Evolutionary conservation across 2,113 vertebrate species (phyloP).

Genomic region (Pelodiscus sinensis): DNA sequence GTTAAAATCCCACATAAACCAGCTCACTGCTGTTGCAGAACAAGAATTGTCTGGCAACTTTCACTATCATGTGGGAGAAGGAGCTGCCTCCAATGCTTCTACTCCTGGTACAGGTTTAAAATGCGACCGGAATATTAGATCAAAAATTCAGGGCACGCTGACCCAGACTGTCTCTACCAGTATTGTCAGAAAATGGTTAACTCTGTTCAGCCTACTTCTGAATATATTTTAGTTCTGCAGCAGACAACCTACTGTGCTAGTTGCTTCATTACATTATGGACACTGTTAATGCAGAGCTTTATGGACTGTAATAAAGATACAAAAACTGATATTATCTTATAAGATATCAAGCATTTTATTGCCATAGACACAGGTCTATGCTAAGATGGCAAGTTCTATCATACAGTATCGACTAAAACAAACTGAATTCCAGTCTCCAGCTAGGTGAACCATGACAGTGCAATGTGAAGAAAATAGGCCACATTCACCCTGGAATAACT

Average conservation of each 20-base stretch:
- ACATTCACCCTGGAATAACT: not conserved
- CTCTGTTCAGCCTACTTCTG: not conserved
- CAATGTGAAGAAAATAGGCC: accelerated
- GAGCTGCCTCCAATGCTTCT: not conserved
- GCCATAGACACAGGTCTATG: not conserved
- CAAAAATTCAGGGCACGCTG: not conserved
- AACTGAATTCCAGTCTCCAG: accelerated
- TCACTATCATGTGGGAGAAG: conserved; percentile 9
- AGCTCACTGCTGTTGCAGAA: conserved; percentile 56
- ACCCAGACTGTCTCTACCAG: not conserved
- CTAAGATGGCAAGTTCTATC: not conserved
- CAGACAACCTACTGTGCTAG: not conserved
- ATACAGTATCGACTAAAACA: accelerated
- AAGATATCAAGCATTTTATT: not conserved
- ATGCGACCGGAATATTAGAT: not conserved
- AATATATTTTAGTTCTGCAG: not conserved
- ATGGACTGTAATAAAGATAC: not conserved
- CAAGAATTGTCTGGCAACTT: conserved; percentile 4
- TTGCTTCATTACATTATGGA: not conserved
- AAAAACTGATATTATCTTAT: not conserved
- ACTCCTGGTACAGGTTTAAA: not conserved
- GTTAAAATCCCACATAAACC: conserved; percentile 9
- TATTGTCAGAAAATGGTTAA: not conserved
- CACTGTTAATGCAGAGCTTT: accelerated
- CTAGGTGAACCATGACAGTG: accelerated